A percentile compares a stretch with the other conserved stretches of the same genome.
phyloP scores from a whole-genome alignment of 2,113 vertebrate species.

The Puntigrus tetrazona region DNA sequence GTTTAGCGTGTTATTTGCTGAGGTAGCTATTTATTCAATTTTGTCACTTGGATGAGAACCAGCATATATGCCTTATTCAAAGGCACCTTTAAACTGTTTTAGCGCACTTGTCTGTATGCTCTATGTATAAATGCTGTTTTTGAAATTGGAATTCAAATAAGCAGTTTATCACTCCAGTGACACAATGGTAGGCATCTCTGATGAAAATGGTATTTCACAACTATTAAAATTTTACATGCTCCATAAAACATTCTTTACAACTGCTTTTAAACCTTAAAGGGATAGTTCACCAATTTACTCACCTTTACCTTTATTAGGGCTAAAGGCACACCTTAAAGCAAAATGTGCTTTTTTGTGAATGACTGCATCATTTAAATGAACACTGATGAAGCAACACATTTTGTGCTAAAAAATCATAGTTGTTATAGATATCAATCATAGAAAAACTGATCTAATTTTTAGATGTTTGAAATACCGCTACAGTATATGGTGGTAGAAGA shows the following conservation, averaged over 20 bases:
- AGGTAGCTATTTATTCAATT: conserved; percentile 46
- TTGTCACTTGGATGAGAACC: conserved; percentile 46
- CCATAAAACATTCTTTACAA: neutral
- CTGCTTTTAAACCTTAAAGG: neutral
- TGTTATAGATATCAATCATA: too few species aligned
- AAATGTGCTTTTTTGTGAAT: neutral
- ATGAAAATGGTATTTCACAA: neutral
- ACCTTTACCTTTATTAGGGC: neutral
- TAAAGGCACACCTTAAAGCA: neutral
- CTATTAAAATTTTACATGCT: neutral
- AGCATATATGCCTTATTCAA: conserved; percentile 47
- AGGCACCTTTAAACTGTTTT: conserved; percentile 51
- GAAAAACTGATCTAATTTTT: too few species aligned
- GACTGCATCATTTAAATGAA: too few species aligned
- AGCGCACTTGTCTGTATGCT: neutral
- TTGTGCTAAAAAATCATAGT: too few species aligned
- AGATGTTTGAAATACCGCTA: too few species aligned
- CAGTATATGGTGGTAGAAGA: too few species aligned
- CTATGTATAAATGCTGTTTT: neutral
- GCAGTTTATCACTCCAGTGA: neutral
- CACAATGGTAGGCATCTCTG: neutral
- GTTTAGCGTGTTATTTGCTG: conserved; percentile 41
- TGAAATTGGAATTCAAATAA: neutral
- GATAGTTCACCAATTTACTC: neutral
- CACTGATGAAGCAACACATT: too few species aligned